Evolutionary conservation across 2,888 invertebrate genomes (phyloP).

Genomic region (Seladonia tumulorum): DNA sequence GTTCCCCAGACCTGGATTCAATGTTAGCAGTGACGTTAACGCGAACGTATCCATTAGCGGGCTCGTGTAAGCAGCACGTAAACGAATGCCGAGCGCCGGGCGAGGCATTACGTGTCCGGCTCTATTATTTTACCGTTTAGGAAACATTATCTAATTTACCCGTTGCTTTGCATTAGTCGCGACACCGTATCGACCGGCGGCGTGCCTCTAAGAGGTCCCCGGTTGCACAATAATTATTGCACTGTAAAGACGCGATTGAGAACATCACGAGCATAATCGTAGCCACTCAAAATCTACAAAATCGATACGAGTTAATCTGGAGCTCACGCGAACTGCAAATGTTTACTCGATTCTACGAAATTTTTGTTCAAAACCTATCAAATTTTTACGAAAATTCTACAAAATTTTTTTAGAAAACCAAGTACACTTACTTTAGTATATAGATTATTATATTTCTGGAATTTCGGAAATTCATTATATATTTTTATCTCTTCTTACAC

Average conservation of each 20-base stretch:
- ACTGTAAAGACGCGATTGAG: background rate
- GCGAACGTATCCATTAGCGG: slow-evolving; percentile 16
- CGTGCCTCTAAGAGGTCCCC: background rate
- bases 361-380: too few species aligned
- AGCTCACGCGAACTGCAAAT: background rate
- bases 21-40: slow-evolving; percentile 18
- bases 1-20: background rate
- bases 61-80: slow-evolving; percentile 25
- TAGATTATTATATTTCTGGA: too few species aligned
- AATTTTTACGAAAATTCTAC: too few species aligned
- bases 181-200: background rate
- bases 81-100: slow-evolving; percentile 28
- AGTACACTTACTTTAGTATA: background rate
- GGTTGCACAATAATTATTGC: slow-evolving; percentile 26
- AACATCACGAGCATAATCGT: background rate
- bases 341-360: too few species aligned
- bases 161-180: slow-evolving; percentile 26
- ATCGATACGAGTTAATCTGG: background rate
- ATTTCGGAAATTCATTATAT: background rate
- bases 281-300: background rate
- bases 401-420: background rate
- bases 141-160: slow-evolving; percentile 43
- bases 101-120: slow-evolving; percentile 14
- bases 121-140: slow-evolving; percentile 40
- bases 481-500: background rate